Evolutionary conservation across 1,140 invertebrate species (phyloP), one percentile per base, ranked within the genome.

Genomic region (Paraescarpia echinospica): DNA sequence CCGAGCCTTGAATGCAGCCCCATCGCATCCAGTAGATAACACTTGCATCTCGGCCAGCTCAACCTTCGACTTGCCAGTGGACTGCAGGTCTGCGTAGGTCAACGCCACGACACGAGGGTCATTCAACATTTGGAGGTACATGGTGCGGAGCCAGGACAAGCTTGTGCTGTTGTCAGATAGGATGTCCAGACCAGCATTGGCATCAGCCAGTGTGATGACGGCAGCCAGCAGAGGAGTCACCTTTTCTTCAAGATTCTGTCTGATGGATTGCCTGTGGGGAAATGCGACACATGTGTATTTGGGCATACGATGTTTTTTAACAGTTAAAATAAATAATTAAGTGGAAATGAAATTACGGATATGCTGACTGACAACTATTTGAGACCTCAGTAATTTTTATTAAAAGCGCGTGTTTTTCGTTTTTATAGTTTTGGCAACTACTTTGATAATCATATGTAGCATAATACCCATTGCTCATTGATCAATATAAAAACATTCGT

Each of bases 171-270:
- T n/a, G 18, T 92, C n/a, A 27, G 89, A 48, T 34, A 94, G 90
- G 48, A 95, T 92, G 89, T 95, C 94, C 90, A 95, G 91, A 92
- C 95, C 95, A 34, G 89, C 89, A 93, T 95, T 94, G 18, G 94
- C 95, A 92, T 95, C 95, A 41, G 94, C 91, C 89, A 93, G 94
- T 18, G 95, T 94, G 35, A 95, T 93, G 35, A 95, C 93, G 18
- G 93, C 94, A 88, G 94, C 94, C 77, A 95, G 91, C 35, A 95
- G 89, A 1, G 95, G 94, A 31, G 93, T 94, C 0, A 95, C 92
- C 92, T 94, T 94, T 27, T 93, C 93, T 93, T 95, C 94, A 34
- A 95, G 88, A 92, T 93, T 94, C 59, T 94, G 94, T 34, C 91
- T 91, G 91, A 93, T 93, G 4, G 94, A 35, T 18, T 92, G 93